phyloP scores from a whole-genome alignment of 2,797 vertebrate genomes.

The Otolemur crassicaudatus region DNA sequence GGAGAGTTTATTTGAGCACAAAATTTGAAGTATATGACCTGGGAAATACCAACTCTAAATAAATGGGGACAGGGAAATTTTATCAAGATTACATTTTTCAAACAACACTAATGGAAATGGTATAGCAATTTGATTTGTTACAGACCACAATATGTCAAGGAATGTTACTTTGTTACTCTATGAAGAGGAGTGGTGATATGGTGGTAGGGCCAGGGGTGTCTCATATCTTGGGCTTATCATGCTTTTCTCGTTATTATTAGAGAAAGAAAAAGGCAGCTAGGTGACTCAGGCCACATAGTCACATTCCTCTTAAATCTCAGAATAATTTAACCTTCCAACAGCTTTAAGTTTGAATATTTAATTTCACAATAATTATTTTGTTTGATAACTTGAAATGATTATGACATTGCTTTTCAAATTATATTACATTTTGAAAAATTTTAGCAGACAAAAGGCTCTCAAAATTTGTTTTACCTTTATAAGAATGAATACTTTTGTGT shows the following conservation, averaged over 20 bases:
- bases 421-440: conserved; percentile 67
- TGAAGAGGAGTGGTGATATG: background rate
- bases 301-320: background rate
- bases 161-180: background rate
- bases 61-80: background rate
- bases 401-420: background rate
- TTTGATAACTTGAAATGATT: conserved; percentile 23
- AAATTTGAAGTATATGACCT: background rate
- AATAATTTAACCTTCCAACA: background rate
- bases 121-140: background rate
- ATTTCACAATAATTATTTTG: background rate
- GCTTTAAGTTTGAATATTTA: background rate
- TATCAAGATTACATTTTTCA: background rate
- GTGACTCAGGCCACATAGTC: background rate
- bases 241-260: background rate
- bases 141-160: background rate
- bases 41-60: background rate
- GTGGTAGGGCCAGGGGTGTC: no score
- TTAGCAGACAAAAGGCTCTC: background rate
- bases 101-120: background rate
- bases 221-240: background rate
- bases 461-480: background rate
- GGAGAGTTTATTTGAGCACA: background rate
- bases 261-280: background rate
- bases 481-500: background rate